Evolutionary conservation across 2,113 vertebrate species (phyloP).

Genomic region (Onychorhynchus coronatus): DNA sequence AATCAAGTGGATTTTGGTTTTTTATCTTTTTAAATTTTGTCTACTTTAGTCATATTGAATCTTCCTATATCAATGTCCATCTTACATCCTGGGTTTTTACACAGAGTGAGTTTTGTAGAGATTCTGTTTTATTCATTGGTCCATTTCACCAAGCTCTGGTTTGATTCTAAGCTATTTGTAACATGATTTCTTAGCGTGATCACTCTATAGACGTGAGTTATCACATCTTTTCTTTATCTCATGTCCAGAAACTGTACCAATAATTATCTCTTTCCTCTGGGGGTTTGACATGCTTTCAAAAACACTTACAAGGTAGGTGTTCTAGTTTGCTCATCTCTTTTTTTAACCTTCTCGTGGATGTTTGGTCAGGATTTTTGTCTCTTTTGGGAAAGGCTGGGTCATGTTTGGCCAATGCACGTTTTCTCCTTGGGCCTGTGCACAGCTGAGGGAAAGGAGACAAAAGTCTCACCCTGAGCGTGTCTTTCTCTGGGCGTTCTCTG

Average conservation of each 20-base stretch:
- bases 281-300: not conserved
- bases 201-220: not conserved
- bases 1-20: not conserved
- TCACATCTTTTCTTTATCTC: not conserved
- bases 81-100: not conserved
- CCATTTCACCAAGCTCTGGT: not conserved
- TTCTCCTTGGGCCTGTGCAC: not conserved
- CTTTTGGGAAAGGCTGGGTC: not conserved
- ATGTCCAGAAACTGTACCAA: not conserved
- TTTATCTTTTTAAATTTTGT: not conserved
- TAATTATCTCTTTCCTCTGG: not conserved
- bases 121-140: not conserved
- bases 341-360: not conserved
- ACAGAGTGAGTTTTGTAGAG: not conserved
- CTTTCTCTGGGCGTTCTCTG: not conserved
- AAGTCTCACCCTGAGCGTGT: accelerated
- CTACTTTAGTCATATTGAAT: not conserved
- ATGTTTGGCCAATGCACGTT: not conserved
- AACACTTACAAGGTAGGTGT: not conserved
- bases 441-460: not conserved
- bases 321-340: not conserved
- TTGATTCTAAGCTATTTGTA: not conserved
- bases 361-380: not conserved
- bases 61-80: not conserved
- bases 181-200: accelerated